Conservation (phyloP, 2,888 invertebrate species). For the Epirrita christyi region DNA sequence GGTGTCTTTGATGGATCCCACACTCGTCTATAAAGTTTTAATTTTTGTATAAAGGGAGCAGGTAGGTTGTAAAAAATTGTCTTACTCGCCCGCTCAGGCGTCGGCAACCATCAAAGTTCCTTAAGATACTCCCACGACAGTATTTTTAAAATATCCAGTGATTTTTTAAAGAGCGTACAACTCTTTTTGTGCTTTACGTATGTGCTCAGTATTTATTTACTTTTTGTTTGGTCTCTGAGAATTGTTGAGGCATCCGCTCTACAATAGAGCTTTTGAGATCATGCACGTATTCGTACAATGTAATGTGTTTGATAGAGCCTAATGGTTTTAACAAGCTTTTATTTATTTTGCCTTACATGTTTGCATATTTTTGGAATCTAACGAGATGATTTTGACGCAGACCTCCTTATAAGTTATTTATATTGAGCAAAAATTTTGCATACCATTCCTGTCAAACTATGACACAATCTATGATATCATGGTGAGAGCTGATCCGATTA, state of each 20-base stretch:
- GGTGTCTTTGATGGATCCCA: conserved; percentile 68
- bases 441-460: no score
- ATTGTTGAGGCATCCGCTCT: conserved; percentile 17
- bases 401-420: no score
- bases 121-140: conserved; percentile 73
- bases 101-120: conserved; percentile 72
- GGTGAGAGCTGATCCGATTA: no score
- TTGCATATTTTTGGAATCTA: no score
- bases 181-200: conserved; percentile 57
- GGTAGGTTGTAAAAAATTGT: conserved; percentile 76
- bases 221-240: conserved; percentile 41
- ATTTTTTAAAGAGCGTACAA: conserved; percentile 64
- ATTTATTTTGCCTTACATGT: background rate
- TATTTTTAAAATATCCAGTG: conserved; percentile 72
- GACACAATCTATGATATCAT: no score
- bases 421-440: no score
- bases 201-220: conserved; percentile 50
- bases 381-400: no score
- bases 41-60: conserved; percentile 68
- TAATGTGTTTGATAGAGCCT: background rate
- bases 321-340: background rate
- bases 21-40: conserved; percentile 67
- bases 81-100: conserved; percentile 57
- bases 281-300: background rate
- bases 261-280: conserved; percentile 12